Conservation (phyloP, 2,888 invertebrate species). For the Keiferia lycopersicella region DNA sequence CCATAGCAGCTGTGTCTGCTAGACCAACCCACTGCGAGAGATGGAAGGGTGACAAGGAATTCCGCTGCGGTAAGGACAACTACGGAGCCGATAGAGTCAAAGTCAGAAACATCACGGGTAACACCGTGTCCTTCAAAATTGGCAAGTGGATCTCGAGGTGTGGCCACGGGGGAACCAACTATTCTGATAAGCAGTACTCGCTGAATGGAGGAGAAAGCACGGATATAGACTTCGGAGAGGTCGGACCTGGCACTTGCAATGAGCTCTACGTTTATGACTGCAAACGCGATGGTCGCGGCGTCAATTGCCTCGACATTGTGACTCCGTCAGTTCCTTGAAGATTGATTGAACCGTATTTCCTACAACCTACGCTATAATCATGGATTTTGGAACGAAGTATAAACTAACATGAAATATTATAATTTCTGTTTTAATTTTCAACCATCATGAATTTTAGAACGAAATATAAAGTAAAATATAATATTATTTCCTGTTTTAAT, state of each 20-base stretch:
- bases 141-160: neutral
- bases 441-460: too few relatives aligned
- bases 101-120: neutral
- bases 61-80: neutral
- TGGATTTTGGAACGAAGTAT: too few relatives aligned
- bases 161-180: neutral
- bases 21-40: conserved; percentile 1
- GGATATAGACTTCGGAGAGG: neutral
- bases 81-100: neutral
- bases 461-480: too few relatives aligned
- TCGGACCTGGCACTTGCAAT: neutral
- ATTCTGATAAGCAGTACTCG: neutral
- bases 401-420: too few relatives aligned
- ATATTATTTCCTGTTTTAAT: too few relatives aligned
- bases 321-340: neutral
- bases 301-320: neutral
- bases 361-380: too few relatives aligned
- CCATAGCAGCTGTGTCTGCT: neutral
- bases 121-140: neutral
- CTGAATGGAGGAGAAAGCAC: neutral
- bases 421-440: too few relatives aligned
- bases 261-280: conserved; percentile 1
- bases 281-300: neutral
- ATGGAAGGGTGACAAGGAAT: conserved; percentile 7
- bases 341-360: too few relatives aligned